Evolutionary conservation across 1,140 invertebrate genomes (phyloP).

Genomic region (Semibalanus balanoides): DNA sequence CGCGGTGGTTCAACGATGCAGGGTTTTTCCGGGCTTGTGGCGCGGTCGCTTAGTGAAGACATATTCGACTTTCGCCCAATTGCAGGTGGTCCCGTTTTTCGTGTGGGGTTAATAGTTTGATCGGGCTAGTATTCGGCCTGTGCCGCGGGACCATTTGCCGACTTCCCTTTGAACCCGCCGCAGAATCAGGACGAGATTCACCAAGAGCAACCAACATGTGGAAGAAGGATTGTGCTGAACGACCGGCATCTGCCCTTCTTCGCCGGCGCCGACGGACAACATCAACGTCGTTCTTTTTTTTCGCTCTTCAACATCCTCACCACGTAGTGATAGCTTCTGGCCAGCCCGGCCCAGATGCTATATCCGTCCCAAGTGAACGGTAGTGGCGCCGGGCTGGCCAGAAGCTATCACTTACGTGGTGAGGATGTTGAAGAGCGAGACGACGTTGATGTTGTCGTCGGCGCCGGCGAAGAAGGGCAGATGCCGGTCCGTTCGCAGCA

Average conservation of each 20-base stretch:
- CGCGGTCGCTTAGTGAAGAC: no score
- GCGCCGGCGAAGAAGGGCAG: constrained; percentile 86
- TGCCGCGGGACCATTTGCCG: no score
- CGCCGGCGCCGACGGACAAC: constrained; percentile 87
- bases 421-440: constrained; percentile 82
- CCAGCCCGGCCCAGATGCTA: no score
- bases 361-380: no score
- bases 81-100: no score
- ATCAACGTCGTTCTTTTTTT: constrained; percentile 88
- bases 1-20: no score
- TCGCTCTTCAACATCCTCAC: constrained; percentile 89
- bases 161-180: no score
- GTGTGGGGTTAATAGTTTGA: no score
- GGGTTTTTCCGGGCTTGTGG: no score
- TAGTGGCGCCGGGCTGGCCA: no score
- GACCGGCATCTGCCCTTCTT: constrained; percentile 89
- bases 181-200: constrained; percentile 51
- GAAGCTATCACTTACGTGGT: constrained; percentile 61
- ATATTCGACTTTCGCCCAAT: no score
- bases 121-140: no score
- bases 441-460: constrained; percentile 91
- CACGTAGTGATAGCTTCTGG: constrained; percentile 51
- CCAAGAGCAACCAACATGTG: constrained; percentile 89
- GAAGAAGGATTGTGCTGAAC: constrained; percentile 89
- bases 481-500: constrained; percentile 83